Evolutionary conservation across 1,140 invertebrate species (phyloP), one percentile per base, ranked within the genome.

Genomic region (Drosophila albomicans): DNA sequence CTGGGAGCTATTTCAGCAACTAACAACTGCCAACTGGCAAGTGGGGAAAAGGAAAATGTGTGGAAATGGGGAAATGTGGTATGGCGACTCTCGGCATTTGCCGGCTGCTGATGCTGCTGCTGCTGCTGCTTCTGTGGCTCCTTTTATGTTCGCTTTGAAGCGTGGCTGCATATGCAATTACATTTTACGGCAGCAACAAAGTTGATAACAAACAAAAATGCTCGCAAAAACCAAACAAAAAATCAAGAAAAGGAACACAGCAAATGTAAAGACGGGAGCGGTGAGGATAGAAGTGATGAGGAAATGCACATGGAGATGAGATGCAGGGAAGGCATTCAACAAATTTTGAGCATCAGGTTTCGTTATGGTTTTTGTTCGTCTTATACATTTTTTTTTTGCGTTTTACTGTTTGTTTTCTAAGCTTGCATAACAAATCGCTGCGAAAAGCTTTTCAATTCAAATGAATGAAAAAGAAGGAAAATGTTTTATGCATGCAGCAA

Each of bases 381-480:
- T 68, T 59, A 15, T 20, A 20, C 20, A 20, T 20, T 3, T 20
- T 20, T 74, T 67, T 64, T 68, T n/a, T 25, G 56, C 49, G 68
- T 81, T 84, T 86, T 79, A 35, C 61, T 79, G 65, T 85, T 85
- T 85, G 82, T 82, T 87, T 87, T 87, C 82, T 87, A 87, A 87
- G 85, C 84, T 88, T 87, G 84, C 84, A 87, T 84, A 87, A 88
- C 84, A 87, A 87, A 87, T 87, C 80, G 84, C 77, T 80, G 80
- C 80, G 77, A 88, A 82, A 88, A 87, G 84, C 84, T 87, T 87
- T 87, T 87, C 84, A 87, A 88, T 88, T 82, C 84, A 87, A 87
- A 82, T 87, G 84, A 88, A 82, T 87, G 72, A 82, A 81, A 86
- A 80, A 74, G 78, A 71, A 66, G 51, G 54, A 56, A 87, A 87